These are phyloP conservation scores for rabbit (Oryctolagus cuniculus) DNA, from an alignment of 2,113 vertebrate genomes.

Conservation along the genomic window DNA sequence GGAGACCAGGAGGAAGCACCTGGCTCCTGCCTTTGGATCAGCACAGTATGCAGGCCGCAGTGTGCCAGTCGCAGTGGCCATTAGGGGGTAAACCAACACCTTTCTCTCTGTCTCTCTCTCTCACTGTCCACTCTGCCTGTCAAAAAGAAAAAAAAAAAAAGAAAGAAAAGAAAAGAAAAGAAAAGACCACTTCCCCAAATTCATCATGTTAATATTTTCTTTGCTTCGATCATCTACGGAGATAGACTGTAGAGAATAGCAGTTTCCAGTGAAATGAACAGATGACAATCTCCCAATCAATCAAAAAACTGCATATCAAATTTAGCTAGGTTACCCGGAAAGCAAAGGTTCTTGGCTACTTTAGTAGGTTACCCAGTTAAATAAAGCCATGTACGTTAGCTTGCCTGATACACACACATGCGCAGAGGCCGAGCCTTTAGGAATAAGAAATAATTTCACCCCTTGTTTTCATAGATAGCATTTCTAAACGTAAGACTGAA, in stretches of 20 bases:
- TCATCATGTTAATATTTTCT: slow-evolving; percentile 9
- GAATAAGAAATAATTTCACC: slow-evolving; percentile 10
- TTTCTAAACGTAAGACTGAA: slow-evolving; percentile 44
- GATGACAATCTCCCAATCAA: not conserved
- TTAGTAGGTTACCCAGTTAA: not conserved
- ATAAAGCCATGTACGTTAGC: not conserved
- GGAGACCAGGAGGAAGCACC: too few species aligned
- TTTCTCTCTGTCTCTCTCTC: too few species aligned
- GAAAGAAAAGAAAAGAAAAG: too few species aligned
- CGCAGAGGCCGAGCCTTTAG: not conserved
- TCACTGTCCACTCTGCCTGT: too few species aligned
- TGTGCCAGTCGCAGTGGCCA: too few species aligned
- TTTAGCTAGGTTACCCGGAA: not conserved
- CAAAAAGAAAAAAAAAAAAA: too few species aligned
- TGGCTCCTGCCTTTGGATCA: too few species aligned
- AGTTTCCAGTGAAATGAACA: not conserved
- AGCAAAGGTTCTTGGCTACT: not conserved
- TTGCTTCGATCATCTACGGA: slow-evolving; percentile 9
- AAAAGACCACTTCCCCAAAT: not conserved
- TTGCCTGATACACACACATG: not conserved
- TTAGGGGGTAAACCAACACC: too few species aligned
- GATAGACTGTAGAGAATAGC: not conserved
- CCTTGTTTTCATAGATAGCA: slow-evolving; percentile 14
- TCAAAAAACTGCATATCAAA: not conserved
- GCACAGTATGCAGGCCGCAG: too few species aligned